Evolutionary conservation across 2,888 invertebrate genomes (phyloP), one percentile per base, ranked within the genome.

Genomic region (Tortrix viridana): DNA sequence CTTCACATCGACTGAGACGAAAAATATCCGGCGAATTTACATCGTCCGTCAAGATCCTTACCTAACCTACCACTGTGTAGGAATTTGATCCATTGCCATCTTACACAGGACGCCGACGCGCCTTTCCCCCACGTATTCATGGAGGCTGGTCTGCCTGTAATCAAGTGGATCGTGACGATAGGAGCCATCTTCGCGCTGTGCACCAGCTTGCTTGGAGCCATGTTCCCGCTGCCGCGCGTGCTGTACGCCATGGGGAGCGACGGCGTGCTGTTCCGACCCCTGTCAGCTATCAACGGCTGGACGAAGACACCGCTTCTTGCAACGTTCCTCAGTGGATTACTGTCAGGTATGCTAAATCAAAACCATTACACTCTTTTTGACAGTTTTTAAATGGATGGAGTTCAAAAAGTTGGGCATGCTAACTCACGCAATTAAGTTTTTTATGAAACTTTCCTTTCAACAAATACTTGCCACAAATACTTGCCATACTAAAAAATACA

Each of bases 141-240:
- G 0, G 82, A 94, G 74, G 94, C 96, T 2, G 96, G 95, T 0
- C 95, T 97, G 95, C 93, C 94, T 0, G 92, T 94, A 1, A 94
- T 98, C 62, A 96, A 96, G 82, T 97, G 97, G 95, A 95, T 98
- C 52, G 98, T 99, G 1, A 96, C 97, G 0, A 91, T 97, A 54
- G 98, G 98, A 1, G 98, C 98, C 1, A 94, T 98, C 32, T 97
- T 97, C 83, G 98, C 98, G 0, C 93, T 99, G 5, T 97, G 96
- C 79, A 98, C 98, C 1, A 97, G 96, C 72, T 88, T 97, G 59
- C 89, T 97, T 43, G 98, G 98, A 0, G 96, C 96, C 38, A 96
- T 98, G 94, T 98, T 97, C 84, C 97, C 98, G 0, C 84, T 98
- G 65, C 97, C 98, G 0, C 92, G 98, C 12, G 95, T 98, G 38